A percentile compares a stretch with the other conserved stretches of the same genome.
These are phyloP conservation scores for Aphodius granarius DNA, from an alignment of 2,888 invertebrate species.

Conservation along the genomic window DNA sequence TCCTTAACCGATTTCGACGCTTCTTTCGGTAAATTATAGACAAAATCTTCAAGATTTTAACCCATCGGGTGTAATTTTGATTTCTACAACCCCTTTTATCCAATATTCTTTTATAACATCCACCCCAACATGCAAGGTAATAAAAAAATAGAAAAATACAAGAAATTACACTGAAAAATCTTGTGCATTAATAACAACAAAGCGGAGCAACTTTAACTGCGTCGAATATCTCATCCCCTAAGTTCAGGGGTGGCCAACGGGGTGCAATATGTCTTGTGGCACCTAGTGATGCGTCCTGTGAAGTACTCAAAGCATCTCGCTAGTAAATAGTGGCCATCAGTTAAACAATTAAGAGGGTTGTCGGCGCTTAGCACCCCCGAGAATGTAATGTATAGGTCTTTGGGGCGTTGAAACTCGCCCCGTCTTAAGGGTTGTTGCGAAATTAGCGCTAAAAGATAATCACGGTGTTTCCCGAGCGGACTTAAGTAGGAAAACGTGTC, in stretches of 20 bases:
- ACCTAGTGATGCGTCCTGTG: background rate
- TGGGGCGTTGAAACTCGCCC: constrained; percentile 22
- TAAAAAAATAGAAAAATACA: too few species aligned
- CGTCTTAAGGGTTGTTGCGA: background rate
- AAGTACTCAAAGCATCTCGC: constrained; percentile 1
- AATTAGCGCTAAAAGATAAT: constrained; percentile 1
- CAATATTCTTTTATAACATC: too few species aligned
- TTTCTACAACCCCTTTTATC: too few species aligned
- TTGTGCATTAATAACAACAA: background rate
- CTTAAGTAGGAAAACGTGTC: background rate
- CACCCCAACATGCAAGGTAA: too few species aligned
- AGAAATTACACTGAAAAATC: background rate
- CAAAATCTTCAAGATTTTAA: too few species aligned
- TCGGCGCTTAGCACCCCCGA: background rate
- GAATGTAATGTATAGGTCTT: constrained; percentile 30
- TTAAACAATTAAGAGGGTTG: constrained; percentile 7
- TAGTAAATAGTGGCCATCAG: constrained; percentile 3
- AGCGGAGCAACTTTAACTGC: background rate
- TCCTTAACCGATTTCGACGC: too few species aligned
- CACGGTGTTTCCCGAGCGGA: background rate
- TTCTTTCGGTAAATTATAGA: too few species aligned
- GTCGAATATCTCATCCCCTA: background rate
- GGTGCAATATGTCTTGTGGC: background rate
- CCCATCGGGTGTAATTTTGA: too few species aligned
- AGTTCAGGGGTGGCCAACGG: background rate